These are phyloP conservation scores for Oreochromis spilurus DNA, from an alignment of 2,113 vertebrate species.

Conservation along the genomic window DNA sequence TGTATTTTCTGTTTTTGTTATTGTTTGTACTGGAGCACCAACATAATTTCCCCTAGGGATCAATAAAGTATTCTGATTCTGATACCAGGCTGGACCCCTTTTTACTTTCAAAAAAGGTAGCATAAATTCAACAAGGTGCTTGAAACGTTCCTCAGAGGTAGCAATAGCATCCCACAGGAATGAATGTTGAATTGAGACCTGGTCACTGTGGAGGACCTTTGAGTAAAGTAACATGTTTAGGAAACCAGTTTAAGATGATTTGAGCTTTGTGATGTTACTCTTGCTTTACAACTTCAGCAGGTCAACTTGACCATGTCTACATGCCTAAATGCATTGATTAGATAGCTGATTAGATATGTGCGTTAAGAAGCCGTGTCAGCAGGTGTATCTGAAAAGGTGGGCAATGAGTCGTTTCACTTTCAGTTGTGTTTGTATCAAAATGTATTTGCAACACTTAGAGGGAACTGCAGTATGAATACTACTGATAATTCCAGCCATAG, in stretches of 20 bases:
- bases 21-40: too few relatives aligned
- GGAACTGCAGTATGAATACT: background rate
- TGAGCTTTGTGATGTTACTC: rapidly evolving
- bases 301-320: background rate
- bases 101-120: background rate
- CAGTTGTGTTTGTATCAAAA: background rate
- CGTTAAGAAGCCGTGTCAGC: rapidly evolving
- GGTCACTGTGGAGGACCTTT: background rate
- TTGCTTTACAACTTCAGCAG: background rate
- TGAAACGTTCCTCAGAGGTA: background rate
- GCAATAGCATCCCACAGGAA: background rate
- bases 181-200: background rate
- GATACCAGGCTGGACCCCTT: background rate
- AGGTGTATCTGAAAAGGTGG: background rate
- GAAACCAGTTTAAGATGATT: background rate
- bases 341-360: background rate
- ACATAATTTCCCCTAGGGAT: too few relatives aligned
- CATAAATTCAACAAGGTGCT: background rate
- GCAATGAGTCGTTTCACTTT: background rate
- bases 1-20: too few relatives aligned
- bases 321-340: rapidly evolving
- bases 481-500: background rate
- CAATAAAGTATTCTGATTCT: too few relatives aligned
- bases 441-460: background rate
- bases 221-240: background rate